Evolutionary conservation across 2,888 invertebrate species (phyloP).

Genomic region (Barypeithes pellucidus): DNA sequence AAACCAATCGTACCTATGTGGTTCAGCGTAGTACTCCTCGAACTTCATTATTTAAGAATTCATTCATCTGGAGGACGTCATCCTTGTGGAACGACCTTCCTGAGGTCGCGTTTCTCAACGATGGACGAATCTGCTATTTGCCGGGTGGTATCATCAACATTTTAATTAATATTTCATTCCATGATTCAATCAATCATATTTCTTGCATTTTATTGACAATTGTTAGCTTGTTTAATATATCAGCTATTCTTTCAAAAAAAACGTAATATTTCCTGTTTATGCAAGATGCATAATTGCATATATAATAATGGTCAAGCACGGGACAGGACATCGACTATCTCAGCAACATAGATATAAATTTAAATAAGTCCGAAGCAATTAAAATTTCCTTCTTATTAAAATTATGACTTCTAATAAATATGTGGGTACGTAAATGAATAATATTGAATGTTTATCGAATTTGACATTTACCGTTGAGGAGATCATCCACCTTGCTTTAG

Average conservation of each 20-base stretch:
- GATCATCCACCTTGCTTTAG: slow-evolving; percentile 38
- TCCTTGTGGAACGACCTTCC: too few species aligned
- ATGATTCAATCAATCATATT: too few species aligned
- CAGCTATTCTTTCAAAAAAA: not conserved
- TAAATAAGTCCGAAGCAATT: slow-evolving; percentile 24
- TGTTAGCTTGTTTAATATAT: too few species aligned
- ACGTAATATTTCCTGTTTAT: not conserved
- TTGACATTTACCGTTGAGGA: slow-evolving; percentile 32
- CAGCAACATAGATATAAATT: slow-evolving; percentile 3
- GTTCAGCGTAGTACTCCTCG: too few species aligned
- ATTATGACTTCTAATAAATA: slow-evolving; percentile 23
- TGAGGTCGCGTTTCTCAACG: too few species aligned
- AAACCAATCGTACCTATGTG: too few species aligned
- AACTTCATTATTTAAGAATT: too few species aligned
- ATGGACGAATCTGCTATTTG: too few species aligned
- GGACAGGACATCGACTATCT: slow-evolving; percentile 27
- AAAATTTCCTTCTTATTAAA: slow-evolving; percentile 30
- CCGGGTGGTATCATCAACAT: too few species aligned
- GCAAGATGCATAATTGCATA: not conserved
- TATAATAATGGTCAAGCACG: slow-evolving; percentile 20
- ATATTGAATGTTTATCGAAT: slow-evolving; percentile 30
- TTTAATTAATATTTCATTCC: too few species aligned
- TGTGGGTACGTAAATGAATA: slow-evolving; percentile 24
- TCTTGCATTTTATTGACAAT: too few species aligned
- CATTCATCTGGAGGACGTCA: too few species aligned